Evolutionary conservation across 2,113 vertebrate species (phyloP), one percentile per base, ranked within the genome.

Genomic region (Semicossyphus pulcher): DNA sequence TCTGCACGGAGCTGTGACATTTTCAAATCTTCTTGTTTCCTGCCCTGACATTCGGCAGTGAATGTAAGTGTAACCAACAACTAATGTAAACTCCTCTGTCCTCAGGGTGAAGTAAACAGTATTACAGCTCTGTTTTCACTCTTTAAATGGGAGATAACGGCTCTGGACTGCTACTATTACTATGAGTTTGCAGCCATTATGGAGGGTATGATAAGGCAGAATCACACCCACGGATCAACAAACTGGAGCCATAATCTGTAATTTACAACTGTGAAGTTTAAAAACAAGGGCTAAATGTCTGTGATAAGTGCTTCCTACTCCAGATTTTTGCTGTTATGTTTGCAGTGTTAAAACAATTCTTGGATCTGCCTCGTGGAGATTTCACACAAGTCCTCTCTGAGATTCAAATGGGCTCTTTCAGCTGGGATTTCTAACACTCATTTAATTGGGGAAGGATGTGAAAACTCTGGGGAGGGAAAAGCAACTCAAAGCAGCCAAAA

Each of bases 1-100:
- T 61, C 39, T 74, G 10, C 42, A 60, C 37, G 44, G 68, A 1
- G 0, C 25, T 45, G 18, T 66, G 80, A 29, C 41, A 52, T 51
- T 47, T 58, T 25, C 45, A 49, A 73, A 58, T 58, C 4, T 10
- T 34, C 26, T 66, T 66, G 6, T 28, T 54, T 20, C 49, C 45
- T 37, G 23, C 49, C n/a, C n/a, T n/a, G n/a, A n/a, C n/a, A n/a
- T n/a, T n/a, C n/a, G n/a, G n/a, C 25, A 28, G 41, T 37, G 37
- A 52, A 61, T 77, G 29, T 48, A 37, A 16, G 21, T 56, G 28
- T 61, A 20, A 57, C 52, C 15, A 41, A 16, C 39, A 44, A 15
- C 41, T 36, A 58, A 49, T 48, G 31, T 4, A 78, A 45, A 60
- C 42, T 12, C 16, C 42, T 12, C 16, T 2, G 0, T 66, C 20